A percentile compares a stretch with the other conserved stretches of the same genome.
Conservation (phyloP, 2,888 invertebrate species). For the Melanostoma scalare region DNA sequence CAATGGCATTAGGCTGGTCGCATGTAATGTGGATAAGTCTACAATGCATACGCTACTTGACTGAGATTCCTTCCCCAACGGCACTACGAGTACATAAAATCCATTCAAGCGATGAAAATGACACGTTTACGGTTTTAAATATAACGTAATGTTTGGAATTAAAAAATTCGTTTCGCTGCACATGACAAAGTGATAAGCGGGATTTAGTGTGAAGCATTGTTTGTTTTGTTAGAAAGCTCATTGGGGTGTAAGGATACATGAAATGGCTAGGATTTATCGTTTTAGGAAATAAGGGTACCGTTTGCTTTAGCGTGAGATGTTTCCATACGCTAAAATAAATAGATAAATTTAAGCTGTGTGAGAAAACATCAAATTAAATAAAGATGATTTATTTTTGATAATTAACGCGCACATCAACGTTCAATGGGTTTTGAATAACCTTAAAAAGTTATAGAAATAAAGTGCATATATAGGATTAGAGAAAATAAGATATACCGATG, state of each 20-base stretch:
- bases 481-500: too few relatives aligned
- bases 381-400: too few relatives aligned
- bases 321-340: neutral
- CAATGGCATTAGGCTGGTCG: conserved; percentile 22
- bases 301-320: conserved; percentile 6
- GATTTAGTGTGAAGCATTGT: conserved; percentile 43
- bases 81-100: neutral
- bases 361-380: too few relatives aligned
- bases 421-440: too few relatives aligned
- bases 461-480: too few relatives aligned
- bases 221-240: conserved; percentile 50
- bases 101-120: neutral
- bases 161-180: conserved; percentile 53
- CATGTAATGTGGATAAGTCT: conserved; percentile 27
- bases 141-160: conserved; percentile 58
- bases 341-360: too few relatives aligned
- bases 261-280: conserved; percentile 26
- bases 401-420: too few relatives aligned
- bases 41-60: conserved; percentile 16
- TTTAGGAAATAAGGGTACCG: neutral
- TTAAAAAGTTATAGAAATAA: too few relatives aligned
- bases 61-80: neutral
- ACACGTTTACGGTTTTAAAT: conserved; percentile 35
- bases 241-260: conserved; percentile 59
- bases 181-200: conserved; percentile 51